A percentile compares a stretch with the other conserved stretches of the same genome.
Conservation (phyloP, 2,113 vertebrate species). For the Tyto alba region DNA sequence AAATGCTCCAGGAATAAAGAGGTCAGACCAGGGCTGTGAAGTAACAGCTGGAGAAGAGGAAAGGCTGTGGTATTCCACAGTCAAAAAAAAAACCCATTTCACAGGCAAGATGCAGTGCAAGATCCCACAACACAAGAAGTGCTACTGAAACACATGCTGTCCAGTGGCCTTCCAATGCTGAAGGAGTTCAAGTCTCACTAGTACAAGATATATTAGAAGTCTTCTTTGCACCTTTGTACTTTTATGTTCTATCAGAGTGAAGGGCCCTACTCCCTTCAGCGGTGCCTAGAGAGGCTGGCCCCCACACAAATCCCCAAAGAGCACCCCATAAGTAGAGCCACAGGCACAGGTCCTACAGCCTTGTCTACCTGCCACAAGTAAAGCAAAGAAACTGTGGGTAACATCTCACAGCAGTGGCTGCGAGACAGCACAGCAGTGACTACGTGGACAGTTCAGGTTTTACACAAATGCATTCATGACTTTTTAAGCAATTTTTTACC, state of each 20-base stretch:
- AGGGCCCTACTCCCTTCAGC: neutral
- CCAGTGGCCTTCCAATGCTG: neutral
- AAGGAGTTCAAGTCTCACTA: neutral
- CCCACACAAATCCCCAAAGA: neutral
- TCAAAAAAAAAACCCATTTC: neutral
- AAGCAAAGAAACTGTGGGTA: neutral
- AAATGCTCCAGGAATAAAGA: neutral
- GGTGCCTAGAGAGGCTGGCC: neutral
- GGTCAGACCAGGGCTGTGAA: neutral
- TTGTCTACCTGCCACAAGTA: neutral
- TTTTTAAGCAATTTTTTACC: neutral
- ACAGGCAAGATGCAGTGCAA: neutral
- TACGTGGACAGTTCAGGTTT: rapidly evolving
- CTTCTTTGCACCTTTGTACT: neutral
- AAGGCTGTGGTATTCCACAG: neutral
- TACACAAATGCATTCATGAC: neutral
- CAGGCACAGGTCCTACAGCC: neutral
- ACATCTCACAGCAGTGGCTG: neutral
- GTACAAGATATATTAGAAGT: neutral
- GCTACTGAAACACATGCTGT: rapidly evolving
- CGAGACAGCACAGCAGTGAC: neutral
- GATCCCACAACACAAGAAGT: neutral
- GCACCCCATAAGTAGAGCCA: neutral
- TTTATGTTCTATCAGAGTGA: neutral
- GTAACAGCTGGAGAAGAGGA: neutral